Conservation (phyloP, 2,888 invertebrate species). For the Cephus spinipes region DNA sequence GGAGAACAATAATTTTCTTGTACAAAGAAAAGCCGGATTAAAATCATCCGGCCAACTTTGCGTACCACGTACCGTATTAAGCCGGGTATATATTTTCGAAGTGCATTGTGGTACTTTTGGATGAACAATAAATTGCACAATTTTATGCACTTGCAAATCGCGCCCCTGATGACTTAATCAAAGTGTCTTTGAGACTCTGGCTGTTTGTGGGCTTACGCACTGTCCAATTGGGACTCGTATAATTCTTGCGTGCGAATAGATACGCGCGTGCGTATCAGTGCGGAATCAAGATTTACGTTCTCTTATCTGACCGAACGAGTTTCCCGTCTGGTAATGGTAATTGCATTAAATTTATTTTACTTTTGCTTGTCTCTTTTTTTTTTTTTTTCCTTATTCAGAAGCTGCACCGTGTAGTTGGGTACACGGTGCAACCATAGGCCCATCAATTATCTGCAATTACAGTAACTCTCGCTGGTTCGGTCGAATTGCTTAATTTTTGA, state of each 20-base stretch:
- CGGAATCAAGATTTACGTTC: conserved; percentile 23
- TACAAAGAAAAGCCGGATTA: neutral
- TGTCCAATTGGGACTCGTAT: neutral
- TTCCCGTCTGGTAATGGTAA: conserved; percentile 11
- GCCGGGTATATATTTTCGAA: neutral
- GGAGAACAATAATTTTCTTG: neutral
- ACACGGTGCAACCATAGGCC: neutral
- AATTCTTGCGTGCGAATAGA: conserved; percentile 3
- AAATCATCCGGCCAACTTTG: neutral
- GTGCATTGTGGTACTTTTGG: neutral
- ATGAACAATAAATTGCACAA: neutral
- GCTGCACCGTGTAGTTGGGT: neutral
- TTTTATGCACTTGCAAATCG: neutral
- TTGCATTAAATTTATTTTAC: neutral
- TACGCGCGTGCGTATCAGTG: conserved; percentile 12
- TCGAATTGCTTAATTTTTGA: neutral
- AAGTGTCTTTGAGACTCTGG: neutral
- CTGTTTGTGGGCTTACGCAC: neutral
- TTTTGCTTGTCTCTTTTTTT: neutral
- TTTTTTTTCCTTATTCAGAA: neutral
- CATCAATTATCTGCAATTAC: neutral
- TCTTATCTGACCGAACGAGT: conserved; percentile 13
- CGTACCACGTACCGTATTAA: neutral
- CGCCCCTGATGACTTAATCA: neutral
- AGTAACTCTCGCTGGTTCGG: neutral